A percentile compares a stretch with the other conserved stretches of the same genome.
Evolutionary conservation across 2,888 invertebrate genomes (phyloP).

Genomic region (Zootermopsis nevadensis): DNA sequence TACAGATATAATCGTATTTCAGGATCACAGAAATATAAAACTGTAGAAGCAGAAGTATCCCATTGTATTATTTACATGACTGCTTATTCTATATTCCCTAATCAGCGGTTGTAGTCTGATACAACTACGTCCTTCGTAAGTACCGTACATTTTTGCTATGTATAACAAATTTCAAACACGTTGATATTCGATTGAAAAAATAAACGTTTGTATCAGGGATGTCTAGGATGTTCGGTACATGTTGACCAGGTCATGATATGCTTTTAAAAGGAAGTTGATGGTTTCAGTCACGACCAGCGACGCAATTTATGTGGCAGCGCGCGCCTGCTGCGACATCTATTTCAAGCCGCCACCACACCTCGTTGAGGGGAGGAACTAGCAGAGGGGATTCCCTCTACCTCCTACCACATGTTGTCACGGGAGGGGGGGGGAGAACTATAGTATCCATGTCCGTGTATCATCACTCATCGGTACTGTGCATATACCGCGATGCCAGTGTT

Average conservation of each 20-base stretch:
- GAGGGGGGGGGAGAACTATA: background rate
- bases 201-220: background rate
- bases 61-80: no score
- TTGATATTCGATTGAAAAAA: no score
- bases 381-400: background rate
- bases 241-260: slow-evolving; percentile 11
- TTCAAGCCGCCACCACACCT: slow-evolving; percentile 36
- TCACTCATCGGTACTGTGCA: slow-evolving; percentile 26
- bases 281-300: background rate
- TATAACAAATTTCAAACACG: no score
- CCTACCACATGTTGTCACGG: background rate
- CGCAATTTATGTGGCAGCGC: background rate
- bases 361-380: background rate
- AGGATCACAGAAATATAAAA: no score
- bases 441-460: slow-evolving; percentile 14
- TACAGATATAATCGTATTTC: no score
- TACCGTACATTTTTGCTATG: no score
- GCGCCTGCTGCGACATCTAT: slow-evolving; percentile 34
- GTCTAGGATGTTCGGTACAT: background rate
- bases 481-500: slow-evolving; percentile 11
- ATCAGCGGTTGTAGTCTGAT: no score
- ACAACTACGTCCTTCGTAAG: no score
- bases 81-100: no score
- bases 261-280: background rate
- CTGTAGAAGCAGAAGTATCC: no score